Evolutionary conservation across 2,797 vertebrate species (phyloP).

Genomic region (Notolabrus celidotus): DNA sequence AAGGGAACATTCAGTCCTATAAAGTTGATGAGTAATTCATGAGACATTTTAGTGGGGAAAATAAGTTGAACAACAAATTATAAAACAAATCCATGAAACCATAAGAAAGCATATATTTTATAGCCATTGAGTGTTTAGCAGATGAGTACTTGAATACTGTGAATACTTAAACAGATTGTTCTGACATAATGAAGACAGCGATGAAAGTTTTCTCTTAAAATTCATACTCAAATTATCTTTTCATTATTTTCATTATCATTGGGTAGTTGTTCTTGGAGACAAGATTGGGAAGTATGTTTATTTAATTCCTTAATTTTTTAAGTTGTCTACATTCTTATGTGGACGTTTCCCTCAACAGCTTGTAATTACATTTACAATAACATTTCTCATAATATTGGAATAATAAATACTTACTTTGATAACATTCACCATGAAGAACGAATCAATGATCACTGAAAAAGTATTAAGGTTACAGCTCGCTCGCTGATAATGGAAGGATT

Average conservation of each 20-base stretch:
- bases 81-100: background rate
- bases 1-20: background rate
- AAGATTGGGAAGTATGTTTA: too few relatives aligned
- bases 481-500: constrained; percentile 18
- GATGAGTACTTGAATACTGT: background rate
- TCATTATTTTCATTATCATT: too few relatives aligned
- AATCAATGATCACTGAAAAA: background rate
- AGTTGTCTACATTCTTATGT: background rate
- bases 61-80: background rate
- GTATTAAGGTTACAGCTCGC: background rate
- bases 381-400: background rate
- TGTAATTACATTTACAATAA: background rate
- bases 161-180: background rate
- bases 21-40: background rate
- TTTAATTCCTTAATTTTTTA: background rate
- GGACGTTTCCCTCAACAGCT: constrained; percentile 8
- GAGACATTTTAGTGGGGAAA: background rate
- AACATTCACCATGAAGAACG: background rate
- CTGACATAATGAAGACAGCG: background rate
- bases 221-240: too few relatives aligned
- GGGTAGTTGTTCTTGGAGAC: too few relatives aligned
- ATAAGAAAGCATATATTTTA: background rate
- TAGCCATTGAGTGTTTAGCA: background rate
- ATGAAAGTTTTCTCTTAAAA: background rate
- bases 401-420: background rate